Percentiles rank a stretch among this genome's conserved stretches.
Evolutionary conservation across 2,888 invertebrate genomes (phyloP).

Genomic region (Cheiracanthium punctorium): DNA sequence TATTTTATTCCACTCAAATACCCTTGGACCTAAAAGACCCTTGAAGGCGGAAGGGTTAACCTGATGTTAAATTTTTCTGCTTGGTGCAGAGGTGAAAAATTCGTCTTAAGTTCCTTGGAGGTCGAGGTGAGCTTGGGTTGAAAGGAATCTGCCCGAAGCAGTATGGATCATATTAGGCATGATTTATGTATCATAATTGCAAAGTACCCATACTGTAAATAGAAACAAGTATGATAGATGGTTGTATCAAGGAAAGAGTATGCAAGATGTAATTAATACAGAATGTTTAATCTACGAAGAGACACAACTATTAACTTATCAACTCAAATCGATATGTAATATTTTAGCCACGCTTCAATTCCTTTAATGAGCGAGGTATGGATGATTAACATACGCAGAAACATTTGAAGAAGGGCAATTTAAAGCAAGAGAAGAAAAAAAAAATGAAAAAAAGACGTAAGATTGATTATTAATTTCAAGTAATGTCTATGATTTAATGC

Average conservation of each 20-base stretch:
- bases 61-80: background rate
- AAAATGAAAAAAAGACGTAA: too few species aligned
- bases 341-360: too few species aligned
- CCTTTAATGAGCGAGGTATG: too few species aligned
- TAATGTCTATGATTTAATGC: too few species aligned
- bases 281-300: background rate
- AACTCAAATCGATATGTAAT: too few species aligned
- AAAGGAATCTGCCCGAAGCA: background rate
- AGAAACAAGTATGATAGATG: background rate
- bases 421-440: too few species aligned
- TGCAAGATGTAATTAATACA: background rate
- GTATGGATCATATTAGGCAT: background rate
- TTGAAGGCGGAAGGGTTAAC: background rate
- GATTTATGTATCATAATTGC: background rate
- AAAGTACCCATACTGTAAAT: background rate
- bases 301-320: too few species aligned
- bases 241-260: background rate
- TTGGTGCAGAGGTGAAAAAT: too few species aligned
- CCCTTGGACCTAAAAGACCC: background rate
- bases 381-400: too few species aligned
- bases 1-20: background rate
- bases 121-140: background rate
- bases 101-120: background rate
- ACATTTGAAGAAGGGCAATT: too few species aligned
- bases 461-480: too few species aligned